phyloP scores from a whole-genome alignment of 2,113 vertebrate species.

The Nesogale talazaci region DNA sequence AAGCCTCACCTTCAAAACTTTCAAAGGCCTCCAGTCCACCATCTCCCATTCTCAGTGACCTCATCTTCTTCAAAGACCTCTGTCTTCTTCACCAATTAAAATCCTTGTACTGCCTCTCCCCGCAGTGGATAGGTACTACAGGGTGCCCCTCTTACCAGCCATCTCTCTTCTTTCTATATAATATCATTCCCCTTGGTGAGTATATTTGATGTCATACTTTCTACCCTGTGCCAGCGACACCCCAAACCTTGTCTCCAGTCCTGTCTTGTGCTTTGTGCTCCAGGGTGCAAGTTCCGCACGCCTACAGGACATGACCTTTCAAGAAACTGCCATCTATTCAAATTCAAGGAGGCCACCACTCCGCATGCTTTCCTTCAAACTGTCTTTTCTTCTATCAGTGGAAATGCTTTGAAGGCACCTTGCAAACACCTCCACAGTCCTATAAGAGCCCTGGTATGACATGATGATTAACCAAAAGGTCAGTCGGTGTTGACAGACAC shows the following conservation, averaged over 20 bases:
- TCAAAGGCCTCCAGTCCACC: not conserved
- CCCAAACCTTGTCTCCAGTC: not conserved
- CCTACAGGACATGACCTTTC: not conserved
- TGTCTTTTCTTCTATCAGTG: not conserved
- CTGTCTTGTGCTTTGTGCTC: slow-evolving; percentile 6
- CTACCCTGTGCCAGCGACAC: not conserved
- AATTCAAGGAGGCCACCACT: not conserved
- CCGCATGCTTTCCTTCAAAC: not conserved
- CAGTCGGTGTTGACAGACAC: not conserved
- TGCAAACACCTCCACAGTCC: too few relatives aligned
- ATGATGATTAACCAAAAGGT: too few relatives aligned
- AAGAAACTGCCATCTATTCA: not conserved
- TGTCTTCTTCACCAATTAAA: slow-evolving; percentile 3
- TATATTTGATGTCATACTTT: not conserved
- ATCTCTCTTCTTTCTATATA: not conserved
- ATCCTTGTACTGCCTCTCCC: not conserved
- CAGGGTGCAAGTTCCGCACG: not conserved
- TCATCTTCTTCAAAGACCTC: too few relatives aligned
- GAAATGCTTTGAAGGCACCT: too few relatives aligned
- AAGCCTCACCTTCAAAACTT: not conserved
- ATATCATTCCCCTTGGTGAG: not conserved
- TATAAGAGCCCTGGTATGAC: too few relatives aligned
- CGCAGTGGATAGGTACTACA: not conserved
- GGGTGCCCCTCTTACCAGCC: not conserved
- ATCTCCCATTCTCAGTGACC: not conserved